These are phyloP conservation scores for Hiodon alosoides DNA, from an alignment of 2,113 vertebrate genomes.

Conservation along the genomic window DNA sequence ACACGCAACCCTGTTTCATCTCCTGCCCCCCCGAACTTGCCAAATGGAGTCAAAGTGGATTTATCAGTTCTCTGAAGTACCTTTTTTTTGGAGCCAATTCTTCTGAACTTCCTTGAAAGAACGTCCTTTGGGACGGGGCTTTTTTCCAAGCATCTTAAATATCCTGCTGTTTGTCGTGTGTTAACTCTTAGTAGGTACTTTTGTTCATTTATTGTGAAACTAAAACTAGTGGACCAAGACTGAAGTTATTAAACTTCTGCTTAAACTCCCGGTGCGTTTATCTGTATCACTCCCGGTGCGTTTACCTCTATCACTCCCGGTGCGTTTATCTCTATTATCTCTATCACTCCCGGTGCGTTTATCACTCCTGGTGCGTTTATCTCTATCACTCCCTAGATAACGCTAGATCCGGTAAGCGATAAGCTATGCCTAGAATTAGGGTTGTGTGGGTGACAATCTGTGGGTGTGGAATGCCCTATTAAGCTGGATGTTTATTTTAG, in stretches of 20 bases:
- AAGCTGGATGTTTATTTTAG: too few species aligned
- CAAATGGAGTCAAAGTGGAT: conserved; percentile 27
- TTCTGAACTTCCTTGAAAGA: conserved; percentile 31
- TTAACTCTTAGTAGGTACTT: conserved; percentile 10
- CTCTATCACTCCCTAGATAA: too few species aligned
- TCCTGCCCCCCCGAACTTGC: conserved; percentile 11
- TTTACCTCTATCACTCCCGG: background rate
- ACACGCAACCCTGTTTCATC: background rate
- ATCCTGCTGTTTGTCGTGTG: conserved; percentile 15
- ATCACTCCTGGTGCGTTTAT: too few species aligned
- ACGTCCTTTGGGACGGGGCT: conserved; percentile 13
- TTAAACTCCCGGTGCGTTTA: background rate
- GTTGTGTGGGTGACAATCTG: too few species aligned
- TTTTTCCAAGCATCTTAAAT: conserved; percentile 14
- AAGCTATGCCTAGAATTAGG: too few species aligned
- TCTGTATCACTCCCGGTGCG: background rate
- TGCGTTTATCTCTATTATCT: too few species aligned
- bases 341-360: too few species aligned
- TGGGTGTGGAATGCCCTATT: too few species aligned
- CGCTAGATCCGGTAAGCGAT: too few species aligned
- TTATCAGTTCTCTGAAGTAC: conserved; percentile 23
- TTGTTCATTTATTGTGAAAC: conserved; percentile 20
- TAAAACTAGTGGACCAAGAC: background rate
- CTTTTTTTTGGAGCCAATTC: conserved; percentile 16
- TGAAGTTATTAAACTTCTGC: background rate